phyloP scores from a whole-genome alignment of 2,888 invertebrate genomes.

The Lacanobia wlatinum region DNA sequence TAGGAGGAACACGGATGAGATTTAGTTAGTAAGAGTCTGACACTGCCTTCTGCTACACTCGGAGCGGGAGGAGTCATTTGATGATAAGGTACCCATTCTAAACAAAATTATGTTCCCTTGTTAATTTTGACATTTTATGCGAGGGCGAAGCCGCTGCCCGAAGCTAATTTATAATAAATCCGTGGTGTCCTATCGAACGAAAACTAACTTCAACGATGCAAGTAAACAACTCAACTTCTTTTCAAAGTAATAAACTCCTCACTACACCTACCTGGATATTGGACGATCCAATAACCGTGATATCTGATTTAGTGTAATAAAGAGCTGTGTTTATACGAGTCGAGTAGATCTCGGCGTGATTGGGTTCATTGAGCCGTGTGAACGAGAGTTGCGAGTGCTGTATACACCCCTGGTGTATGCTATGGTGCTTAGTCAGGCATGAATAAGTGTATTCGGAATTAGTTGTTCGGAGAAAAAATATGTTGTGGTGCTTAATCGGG shows the following conservation, averaged over 20 bases:
- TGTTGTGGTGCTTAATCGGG: no score
- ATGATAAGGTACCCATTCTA: no score
- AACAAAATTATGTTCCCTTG: no score
- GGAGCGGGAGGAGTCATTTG: no score
- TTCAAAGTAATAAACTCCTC: slow-evolving; percentile 17
- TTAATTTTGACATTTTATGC: no score
- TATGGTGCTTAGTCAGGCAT: slow-evolving; percentile 16
- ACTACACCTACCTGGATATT: slow-evolving; percentile 10
- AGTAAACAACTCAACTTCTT: not conserved
- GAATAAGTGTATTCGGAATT: not conserved
- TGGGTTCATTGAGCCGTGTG: slow-evolving; percentile 52
- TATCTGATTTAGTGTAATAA: slow-evolving; percentile 57
- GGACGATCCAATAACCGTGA: slow-evolving; percentile 37
- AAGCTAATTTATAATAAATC: no score
- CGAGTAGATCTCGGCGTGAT: slow-evolving; percentile 44
- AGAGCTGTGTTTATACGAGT: slow-evolving; percentile 41
- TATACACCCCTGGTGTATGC: slow-evolving; percentile 11
- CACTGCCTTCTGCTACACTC: no score
- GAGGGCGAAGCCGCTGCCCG: no score
- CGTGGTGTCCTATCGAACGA: no score
- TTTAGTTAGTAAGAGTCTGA: no score
- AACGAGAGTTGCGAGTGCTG: slow-evolving; percentile 41
- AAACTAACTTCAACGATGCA: no score
- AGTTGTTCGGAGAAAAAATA: not conserved
- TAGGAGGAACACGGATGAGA: no score